Evolutionary conservation across 2,113 vertebrate species (phyloP).

Genomic region (Mormyrus iriodes): DNA sequence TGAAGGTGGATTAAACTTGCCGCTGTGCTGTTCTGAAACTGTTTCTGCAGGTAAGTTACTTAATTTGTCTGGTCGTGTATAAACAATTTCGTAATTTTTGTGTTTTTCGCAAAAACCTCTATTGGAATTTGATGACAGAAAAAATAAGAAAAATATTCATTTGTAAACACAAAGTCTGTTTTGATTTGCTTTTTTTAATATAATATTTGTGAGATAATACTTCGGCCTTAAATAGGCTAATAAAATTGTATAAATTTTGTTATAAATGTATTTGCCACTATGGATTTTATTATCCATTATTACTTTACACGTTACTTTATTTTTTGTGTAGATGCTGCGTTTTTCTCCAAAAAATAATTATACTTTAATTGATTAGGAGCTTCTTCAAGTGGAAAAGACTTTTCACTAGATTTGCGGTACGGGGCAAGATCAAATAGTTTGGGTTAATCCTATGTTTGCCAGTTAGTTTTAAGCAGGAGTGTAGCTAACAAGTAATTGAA

Average conservation of each 20-base stretch:
- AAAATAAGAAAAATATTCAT: neutral
- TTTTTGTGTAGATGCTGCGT: neutral
- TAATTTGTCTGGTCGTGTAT: neutral
- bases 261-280: neutral
- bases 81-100: neutral
- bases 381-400: neutral
- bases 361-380: neutral
- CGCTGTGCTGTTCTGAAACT: neutral
- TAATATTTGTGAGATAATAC: neutral
- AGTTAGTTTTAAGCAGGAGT: neutral
- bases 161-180: neutral
- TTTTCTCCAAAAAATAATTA: neutral
- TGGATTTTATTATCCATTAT: neutral
- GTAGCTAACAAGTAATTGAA: neutral
- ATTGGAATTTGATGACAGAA: neutral
- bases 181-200: neutral
- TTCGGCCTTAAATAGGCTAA: neutral
- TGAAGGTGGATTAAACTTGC: neutral
- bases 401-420: neutral
- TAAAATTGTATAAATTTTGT: neutral
- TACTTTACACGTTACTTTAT: neutral
- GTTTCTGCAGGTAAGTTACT: constrained; percentile 21
- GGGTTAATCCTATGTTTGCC: neutral
- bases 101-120: neutral
- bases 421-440: neutral